These are phyloP conservation scores for Bombus waltoni DNA, from an alignment of 1,140 invertebrate genomes.

Conservation along the genomic window DNA sequence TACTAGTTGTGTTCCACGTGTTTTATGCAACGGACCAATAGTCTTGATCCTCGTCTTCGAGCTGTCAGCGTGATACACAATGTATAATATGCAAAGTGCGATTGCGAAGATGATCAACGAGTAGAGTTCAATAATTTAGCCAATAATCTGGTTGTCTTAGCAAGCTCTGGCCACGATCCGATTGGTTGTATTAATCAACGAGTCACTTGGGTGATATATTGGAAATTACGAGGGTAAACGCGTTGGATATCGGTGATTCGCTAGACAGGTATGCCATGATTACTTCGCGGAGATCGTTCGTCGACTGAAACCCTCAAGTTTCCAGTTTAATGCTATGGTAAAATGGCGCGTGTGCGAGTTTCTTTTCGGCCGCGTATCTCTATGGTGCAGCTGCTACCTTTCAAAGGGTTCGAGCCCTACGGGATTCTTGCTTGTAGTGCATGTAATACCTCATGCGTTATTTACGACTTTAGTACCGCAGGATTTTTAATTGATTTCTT, in stretches of 20 bases:
- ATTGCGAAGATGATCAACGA: slow-evolving; percentile 47
- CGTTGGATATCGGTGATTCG: neutral
- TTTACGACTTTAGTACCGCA: no score
- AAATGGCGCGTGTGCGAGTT: slow-evolving; percentile 36
- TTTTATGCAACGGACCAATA: slow-evolving; percentile 57
- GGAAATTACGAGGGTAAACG: neutral
- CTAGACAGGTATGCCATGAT: slow-evolving; percentile 8
- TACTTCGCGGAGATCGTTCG: no score
- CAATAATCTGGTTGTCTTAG: neutral
- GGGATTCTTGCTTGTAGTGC: no score
- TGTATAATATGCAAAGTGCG: slow-evolving; percentile 22
- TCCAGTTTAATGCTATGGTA: no score
- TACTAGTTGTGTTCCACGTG: slow-evolving; percentile 46
- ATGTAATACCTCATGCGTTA: no score
- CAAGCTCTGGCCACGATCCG: slow-evolving; percentile 39
- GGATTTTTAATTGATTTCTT: no score
- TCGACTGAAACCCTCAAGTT: neutral
- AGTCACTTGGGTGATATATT: slow-evolving; percentile 48
- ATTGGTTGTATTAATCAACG: slow-evolving; percentile 59
- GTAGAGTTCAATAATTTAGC: slow-evolving; percentile 8
- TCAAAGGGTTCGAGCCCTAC: no score
- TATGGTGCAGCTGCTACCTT: neutral
- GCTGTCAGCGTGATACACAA: slow-evolving; percentile 62
- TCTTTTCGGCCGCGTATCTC: neutral
- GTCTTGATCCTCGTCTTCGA: slow-evolving; percentile 63